phyloP scores from a whole-genome alignment of 2,797 vertebrate genomes.

The Halcyon smyrnensis region DNA sequence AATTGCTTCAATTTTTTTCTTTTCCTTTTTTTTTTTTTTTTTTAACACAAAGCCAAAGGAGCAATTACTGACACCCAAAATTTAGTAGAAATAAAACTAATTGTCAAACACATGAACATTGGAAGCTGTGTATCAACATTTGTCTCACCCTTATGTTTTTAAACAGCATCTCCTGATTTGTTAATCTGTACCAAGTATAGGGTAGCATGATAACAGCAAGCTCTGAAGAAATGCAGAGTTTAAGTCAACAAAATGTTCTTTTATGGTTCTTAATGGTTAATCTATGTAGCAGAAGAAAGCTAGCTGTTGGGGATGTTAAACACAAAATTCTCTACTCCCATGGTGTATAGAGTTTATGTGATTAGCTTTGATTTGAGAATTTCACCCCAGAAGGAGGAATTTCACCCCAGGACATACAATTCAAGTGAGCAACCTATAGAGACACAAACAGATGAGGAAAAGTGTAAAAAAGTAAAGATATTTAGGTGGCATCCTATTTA shows the following conservation, averaged over 20 bases:
- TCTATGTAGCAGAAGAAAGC: background rate
- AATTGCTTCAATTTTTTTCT: background rate
- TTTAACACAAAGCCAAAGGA: background rate
- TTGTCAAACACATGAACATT: background rate
- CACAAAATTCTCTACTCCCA: background rate
- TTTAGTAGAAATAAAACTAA: background rate
- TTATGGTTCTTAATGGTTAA: background rate
- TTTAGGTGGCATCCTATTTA: background rate
- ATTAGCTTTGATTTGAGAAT: background rate
- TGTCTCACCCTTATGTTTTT: background rate
- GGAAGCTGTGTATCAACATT: background rate
- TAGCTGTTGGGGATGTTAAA: fast-evolving
- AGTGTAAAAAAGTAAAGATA: background rate
- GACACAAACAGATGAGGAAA: background rate
- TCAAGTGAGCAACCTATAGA: background rate
- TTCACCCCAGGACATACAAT: background rate
- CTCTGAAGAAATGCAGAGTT: background rate
- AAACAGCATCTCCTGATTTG: fast-evolving
- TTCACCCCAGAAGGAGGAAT: background rate
- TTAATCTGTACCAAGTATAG: background rate
- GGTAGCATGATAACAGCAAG: background rate
- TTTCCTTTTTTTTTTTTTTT: background rate
- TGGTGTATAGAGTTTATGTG: background rate
- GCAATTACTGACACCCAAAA: fast-evolving
- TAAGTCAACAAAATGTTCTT: background rate